Base-by-base conservation (phyloP, 1,140 invertebrate genomes). In the Leptinotarsa lineolata region DNA sequence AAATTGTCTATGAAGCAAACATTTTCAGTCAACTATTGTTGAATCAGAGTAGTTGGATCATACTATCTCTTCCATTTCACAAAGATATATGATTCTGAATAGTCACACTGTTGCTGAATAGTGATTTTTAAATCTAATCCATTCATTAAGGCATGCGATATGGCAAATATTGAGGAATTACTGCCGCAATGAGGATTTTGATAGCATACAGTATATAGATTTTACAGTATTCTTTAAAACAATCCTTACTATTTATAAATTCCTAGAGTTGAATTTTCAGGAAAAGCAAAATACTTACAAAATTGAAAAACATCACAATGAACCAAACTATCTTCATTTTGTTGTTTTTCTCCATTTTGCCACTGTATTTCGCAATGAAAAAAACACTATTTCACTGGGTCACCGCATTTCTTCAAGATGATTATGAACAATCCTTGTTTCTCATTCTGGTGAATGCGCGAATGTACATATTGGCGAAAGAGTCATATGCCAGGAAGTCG, bases 221-320 rank as follows among this genome's bases (percentile, higher is more conserved):
- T n/a, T n/a, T n/a, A n/a, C n/a, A n/a, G n/a, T n/a, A n/a, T n/a
- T n/a, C n/a, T n/a, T n/a, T n/a, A n/a, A n/a, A n/a, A n/a, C n/a
- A n/a, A n/a, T n/a, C n/a, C n/a, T n/a, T n/a, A n/a, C 30, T 30
- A 11, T 30, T 30, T 30, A 8, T 39, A 11, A 39, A 39, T 11
- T 39, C 8, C 11, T 39, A 8, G 11, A 39, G 8, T 3, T 11
- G 8, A 39, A 39, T 39, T 39, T 39, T 39, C 2, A 39, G 30
- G 2, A 11, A 39, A 3, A 39, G 2, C 30, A 39, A 39, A 39
- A 30, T 75, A 77, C 76, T 77, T 58, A 77, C 76, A 66, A 77
- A 77, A 71, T 77, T 77, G 44, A 77, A 75, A n/a, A 77, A 66
- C 69, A 77, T 74, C n/a, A 75, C 68, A 22, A 75, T 60, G 39